A percentile compares a stretch with the other conserved stretches of the same genome.
Conservation (phyloP, 2,113 vertebrate species). For the Anas platyrhynchos region DNA sequence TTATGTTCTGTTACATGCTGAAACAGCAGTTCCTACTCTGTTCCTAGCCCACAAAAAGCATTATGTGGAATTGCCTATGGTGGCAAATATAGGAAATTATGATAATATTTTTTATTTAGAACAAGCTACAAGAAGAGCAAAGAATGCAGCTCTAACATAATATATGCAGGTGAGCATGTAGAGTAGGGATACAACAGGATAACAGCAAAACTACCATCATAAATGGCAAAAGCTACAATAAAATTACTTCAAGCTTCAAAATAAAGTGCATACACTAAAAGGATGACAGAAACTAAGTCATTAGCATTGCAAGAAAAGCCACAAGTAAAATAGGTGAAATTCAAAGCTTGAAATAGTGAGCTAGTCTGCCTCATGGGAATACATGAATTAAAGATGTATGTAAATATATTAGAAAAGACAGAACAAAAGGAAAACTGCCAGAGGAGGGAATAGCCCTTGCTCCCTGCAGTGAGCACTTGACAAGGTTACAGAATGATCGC, state of each 20-base stretch:
- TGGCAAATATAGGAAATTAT: not conserved
- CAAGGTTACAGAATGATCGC: not conserved
- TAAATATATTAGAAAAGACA: not conserved
- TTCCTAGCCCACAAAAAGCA: not conserved
- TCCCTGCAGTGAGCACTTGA: not conserved
- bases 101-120: not conserved
- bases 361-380: not conserved
- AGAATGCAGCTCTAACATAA: not conserved
- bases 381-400: slow-evolving; percentile 32
- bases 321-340: not conserved
- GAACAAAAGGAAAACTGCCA: not conserved
- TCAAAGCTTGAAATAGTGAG: not conserved
- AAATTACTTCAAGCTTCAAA: not conserved
- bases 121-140: not conserved
- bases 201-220: not conserved
- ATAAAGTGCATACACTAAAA: not conserved
- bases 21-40: not conserved
- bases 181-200: not conserved
- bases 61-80: not conserved
- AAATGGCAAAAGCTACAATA: not conserved
- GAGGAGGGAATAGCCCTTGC: not conserved
- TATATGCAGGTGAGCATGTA: not conserved
- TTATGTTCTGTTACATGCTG: not conserved
- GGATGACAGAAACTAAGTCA: not conserved
- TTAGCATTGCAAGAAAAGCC: not conserved